Conservation (phyloP, 2,113 vertebrate species). For the Eulemur macaco region DNA sequence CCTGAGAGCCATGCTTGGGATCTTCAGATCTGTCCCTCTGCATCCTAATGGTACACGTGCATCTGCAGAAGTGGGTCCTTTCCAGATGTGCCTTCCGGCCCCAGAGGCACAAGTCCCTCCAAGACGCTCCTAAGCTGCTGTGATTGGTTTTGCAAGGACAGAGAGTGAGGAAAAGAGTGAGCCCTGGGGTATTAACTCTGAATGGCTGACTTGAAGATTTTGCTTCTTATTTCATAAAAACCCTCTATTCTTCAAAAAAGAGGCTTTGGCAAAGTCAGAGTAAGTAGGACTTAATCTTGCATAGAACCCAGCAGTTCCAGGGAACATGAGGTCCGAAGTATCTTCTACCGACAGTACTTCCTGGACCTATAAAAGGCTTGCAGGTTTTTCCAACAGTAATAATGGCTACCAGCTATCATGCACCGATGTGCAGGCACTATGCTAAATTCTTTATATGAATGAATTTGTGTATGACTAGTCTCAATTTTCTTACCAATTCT, state of each 20-base stretch:
- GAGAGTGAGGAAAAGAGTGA: background rate
- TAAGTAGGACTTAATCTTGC: background rate
- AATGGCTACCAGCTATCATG: background rate
- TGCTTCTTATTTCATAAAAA: background rate
- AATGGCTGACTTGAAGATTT: background rate
- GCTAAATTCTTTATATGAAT: background rate
- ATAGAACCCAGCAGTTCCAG: background rate
- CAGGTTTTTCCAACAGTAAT: background rate
- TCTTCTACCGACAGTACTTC: background rate
- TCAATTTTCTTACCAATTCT: background rate
- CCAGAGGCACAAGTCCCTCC: background rate
- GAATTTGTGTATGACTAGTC: background rate
- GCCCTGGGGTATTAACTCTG: background rate
- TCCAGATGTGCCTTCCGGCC: background rate
- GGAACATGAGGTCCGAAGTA: background rate
- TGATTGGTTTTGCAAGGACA: background rate
- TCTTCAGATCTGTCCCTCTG: background rate
- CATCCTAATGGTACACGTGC: background rate
- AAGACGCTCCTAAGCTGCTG: background rate
- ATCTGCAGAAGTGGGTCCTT: background rate
- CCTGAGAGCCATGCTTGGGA: background rate
- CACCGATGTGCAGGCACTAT: background rate
- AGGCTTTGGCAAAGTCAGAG: background rate
- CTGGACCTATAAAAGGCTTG: background rate
- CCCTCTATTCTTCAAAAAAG: background rate